Evolutionary conservation across 2,113 vertebrate genomes (phyloP).

Genomic region (Sylvicapra grimmia): DNA sequence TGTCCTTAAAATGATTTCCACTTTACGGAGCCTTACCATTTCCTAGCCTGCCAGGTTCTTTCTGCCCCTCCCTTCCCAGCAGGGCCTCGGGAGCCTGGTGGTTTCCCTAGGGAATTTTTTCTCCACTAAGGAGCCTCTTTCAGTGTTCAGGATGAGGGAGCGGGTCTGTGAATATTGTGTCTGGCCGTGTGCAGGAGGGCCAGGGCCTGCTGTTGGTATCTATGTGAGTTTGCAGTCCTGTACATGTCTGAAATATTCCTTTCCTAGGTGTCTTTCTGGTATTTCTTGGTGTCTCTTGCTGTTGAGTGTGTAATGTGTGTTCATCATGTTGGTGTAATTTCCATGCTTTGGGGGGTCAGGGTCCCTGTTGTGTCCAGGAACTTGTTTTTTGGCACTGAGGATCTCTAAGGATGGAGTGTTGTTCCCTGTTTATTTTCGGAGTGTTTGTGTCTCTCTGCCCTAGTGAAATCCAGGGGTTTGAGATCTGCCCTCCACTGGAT

Average conservation of each 20-base stretch:
- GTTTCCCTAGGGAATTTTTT: not conserved
- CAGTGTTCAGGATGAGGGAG: not conserved
- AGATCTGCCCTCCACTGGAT: not conserved
- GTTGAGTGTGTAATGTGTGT: not conserved
- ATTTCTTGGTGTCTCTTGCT: slow-evolving; percentile 2
- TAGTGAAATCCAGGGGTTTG: not conserved
- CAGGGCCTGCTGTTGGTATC: not conserved
- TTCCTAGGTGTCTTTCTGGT: not conserved
- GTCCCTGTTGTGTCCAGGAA: not conserved
- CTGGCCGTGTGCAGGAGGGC: not conserved
- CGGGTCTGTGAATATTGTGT: not conserved
- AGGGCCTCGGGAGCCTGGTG: not conserved
- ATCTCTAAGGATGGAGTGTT: not conserved
- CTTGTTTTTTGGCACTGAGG: not conserved
- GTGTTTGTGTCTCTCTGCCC: not conserved
- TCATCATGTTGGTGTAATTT: not conserved
- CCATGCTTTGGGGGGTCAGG: not conserved
- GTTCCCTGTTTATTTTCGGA: not conserved
- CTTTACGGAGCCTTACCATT: not conserved
- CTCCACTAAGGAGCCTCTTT: not conserved
- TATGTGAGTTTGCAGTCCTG: not conserved
- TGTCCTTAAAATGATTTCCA: slow-evolving; percentile 14
- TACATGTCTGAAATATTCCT: not conserved
- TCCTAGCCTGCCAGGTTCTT: not conserved
- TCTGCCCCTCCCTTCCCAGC: not conserved